Evolutionary conservation across 2,888 invertebrate species (phyloP), one percentile per base, ranked within the genome.

Genomic region (Scrobipalpa costella): DNA sequence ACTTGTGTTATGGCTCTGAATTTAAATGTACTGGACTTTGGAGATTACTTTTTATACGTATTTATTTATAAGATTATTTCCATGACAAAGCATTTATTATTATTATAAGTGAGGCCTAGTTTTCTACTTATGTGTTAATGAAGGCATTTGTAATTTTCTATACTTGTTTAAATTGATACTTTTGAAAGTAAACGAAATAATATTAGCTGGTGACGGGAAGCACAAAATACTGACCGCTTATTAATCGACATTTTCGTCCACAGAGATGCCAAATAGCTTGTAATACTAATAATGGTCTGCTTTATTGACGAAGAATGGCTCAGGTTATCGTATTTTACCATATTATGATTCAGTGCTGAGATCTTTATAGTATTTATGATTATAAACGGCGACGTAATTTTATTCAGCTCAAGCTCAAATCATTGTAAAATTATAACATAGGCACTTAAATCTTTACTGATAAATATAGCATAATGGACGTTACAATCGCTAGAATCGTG

Each of bases 221-320:
- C 86, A 85, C 86, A 84, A 85, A 40, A 83, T 73, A 71, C 77
- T 71, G 71, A 77, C 77, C 78, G 81, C 78, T 80, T 80, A 78
- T 74, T 73, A 80, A 73, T 81, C 78, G 81, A 87, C 81, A 76
- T 80, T 78, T 80, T 84, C 90, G 90, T 91, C 90, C 90, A 84
- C 79, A 70, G 84, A 85, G 90, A 85, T 91, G 90, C 90, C 90
- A 91, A 91, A 91, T 91, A 90, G 88, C 83, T 85, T 84, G 77
- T 87, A 86, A 80, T 81, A 49, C 27, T 27, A 44, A 49, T 55
- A 76, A 79, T 69, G 73, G 74, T 80, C 80, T 74, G 81, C 77
- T 80, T 77, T 74, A 74, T 72, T 72, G 74, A 72, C 70, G 73
- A 70, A 70, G 69, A 73, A 73, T 73, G 73, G 77, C 73, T 72